Conservation (phyloP, 2,797 vertebrate species). For the Aselliscus stoliczkanus region DNA sequence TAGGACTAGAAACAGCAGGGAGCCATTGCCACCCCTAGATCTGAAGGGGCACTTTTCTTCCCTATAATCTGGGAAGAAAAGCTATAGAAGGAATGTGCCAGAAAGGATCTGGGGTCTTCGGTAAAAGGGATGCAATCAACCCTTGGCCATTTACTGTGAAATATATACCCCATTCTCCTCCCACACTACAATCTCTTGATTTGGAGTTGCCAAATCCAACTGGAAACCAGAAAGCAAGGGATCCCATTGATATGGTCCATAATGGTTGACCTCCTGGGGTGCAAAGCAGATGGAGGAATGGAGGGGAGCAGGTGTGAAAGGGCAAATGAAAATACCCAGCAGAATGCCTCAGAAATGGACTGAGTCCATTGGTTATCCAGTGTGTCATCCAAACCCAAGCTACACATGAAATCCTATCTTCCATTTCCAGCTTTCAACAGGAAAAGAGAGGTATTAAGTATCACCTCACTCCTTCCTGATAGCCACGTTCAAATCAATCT, state of each 20-base stretch:
- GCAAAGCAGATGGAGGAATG: neutral
- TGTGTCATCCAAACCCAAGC: neutral
- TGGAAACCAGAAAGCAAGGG: neutral
- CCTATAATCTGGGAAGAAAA: neutral
- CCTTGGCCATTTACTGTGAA: neutral
- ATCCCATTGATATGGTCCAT: neutral
- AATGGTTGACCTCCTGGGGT: neutral
- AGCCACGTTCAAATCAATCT: neutral
- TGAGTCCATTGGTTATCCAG: neutral
- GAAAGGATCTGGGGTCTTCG: neutral
- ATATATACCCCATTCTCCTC: neutral
- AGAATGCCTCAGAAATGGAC: neutral
- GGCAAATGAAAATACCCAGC: neutral
- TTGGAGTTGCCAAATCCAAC: neutral
- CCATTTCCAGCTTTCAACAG: constrained; percentile 17
- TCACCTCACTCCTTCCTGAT: neutral
- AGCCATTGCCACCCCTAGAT: neutral
- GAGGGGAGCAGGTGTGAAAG: neutral
- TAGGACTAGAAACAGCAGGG: neutral
- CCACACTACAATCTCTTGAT: neutral
- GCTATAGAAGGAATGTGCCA: neutral
- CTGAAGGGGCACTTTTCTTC: neutral
- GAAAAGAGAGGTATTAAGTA: neutral
- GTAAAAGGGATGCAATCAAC: neutral
- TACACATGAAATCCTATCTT: neutral